A percentile compares a stretch with the other conserved stretches of the same genome.
These are phyloP conservation scores for Lampris megalopsis DNA, from an alignment of 2,113 vertebrate species.

Conservation along the genomic window DNA sequence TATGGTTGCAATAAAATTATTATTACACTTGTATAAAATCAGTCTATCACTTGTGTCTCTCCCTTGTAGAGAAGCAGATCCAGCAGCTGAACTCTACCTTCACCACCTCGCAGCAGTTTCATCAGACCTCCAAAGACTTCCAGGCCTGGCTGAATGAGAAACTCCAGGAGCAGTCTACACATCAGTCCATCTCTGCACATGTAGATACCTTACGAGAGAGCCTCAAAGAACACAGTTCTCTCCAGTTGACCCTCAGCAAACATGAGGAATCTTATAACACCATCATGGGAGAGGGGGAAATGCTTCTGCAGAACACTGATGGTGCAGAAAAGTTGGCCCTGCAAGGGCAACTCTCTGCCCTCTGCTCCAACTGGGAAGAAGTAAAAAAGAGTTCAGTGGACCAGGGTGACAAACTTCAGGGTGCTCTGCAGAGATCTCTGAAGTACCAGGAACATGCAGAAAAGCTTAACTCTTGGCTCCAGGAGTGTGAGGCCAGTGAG, in stretches of 20 bases:
- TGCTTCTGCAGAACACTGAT: conserved; percentile 90
- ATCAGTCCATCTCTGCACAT: conserved; percentile 85
- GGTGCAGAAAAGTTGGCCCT: conserved; percentile 89
- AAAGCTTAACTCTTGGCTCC: conserved; percentile 87
- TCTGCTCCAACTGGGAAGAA: conserved; percentile 90
- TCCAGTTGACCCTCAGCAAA: conserved; percentile 79
- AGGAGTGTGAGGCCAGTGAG: conserved; percentile 85
- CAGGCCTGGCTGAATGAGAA: conserved; percentile 89
- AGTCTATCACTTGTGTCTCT: conserved; percentile 30
- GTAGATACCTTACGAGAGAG: conserved; percentile 83
- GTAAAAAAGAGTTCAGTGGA: conserved; percentile 86
- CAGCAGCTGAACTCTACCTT: conserved; percentile 92
- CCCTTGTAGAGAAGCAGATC: conserved; percentile 85
- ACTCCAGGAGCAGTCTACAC: conserved; percentile 84
- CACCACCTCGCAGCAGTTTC: conserved; percentile 93
- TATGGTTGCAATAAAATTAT: too few species aligned
- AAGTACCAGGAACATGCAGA: conserved; percentile 89
- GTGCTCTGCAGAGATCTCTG: conserved; percentile 86
- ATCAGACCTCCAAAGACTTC: conserved; percentile 94
- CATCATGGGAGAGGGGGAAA: conserved; percentile 89
- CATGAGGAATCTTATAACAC: conserved; percentile 86
- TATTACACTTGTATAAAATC: not conserved
- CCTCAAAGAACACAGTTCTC: conserved; percentile 86
- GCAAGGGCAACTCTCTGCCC: conserved; percentile 87
- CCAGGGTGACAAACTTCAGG: conserved; percentile 84